phyloP scores from a whole-genome alignment of 2,888 invertebrate species.

The Chydorus sphaericus region DNA sequence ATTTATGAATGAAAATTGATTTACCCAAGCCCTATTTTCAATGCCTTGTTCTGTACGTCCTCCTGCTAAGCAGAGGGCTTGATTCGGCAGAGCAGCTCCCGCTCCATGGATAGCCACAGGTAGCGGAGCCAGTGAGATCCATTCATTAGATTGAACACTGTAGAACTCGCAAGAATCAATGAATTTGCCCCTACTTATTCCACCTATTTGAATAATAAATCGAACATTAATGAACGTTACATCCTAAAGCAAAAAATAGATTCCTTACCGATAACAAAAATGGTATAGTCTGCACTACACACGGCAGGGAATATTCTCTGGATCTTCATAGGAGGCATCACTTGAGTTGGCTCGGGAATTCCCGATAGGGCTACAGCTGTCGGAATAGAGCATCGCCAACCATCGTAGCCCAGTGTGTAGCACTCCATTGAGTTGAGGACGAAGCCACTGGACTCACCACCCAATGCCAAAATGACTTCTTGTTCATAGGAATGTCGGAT shows the following conservation, averaged over 20 bases:
- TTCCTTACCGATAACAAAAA: conserved; percentile 24
- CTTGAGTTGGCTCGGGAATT: conserved; percentile 19
- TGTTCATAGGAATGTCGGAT: conserved; percentile 18
- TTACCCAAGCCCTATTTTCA: conserved; percentile 24
- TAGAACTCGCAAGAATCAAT: conserved; percentile 24
- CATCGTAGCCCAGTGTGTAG: conserved; percentile 25
- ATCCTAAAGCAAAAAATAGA: neutral
- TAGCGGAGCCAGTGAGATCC: conserved; percentile 23
- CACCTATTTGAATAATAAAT: conserved; percentile 19
- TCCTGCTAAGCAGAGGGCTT: conserved; percentile 23
- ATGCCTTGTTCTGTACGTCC: conserved; percentile 22
- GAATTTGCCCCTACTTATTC: conserved; percentile 22
- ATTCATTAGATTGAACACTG: conserved; percentile 23
- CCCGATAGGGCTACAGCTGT: conserved; percentile 18
- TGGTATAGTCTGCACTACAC: conserved; percentile 23
- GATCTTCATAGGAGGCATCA: conserved; percentile 25
- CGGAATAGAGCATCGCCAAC: conserved; percentile 26
- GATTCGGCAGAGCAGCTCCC: conserved; percentile 24
- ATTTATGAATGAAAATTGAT: neutral
- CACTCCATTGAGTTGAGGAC: conserved; percentile 25
- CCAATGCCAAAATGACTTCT: conserved; percentile 24
- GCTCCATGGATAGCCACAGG: conserved; percentile 24
- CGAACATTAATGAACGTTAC: neutral
- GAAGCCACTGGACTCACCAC: conserved; percentile 26
- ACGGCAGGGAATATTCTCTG: conserved; percentile 24